A percentile compares a stretch with the other conserved stretches of the same genome.
Conservation (phyloP, 2,888 invertebrate species). For the Lycia hirtaria region DNA sequence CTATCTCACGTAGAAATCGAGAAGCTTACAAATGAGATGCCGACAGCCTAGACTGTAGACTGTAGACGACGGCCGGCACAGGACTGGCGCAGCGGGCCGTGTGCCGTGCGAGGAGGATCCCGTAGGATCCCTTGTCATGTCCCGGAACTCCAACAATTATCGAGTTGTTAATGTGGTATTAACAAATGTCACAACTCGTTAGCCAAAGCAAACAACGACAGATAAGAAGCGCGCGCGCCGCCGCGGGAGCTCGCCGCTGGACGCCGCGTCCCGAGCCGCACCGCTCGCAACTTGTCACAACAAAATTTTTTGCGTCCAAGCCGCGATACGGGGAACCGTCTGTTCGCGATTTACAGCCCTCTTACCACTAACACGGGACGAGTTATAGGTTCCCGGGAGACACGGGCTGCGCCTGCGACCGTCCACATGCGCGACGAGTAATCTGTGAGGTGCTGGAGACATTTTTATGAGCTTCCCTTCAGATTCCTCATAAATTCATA, state of each 20-base stretch:
- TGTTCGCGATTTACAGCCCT: conserved; percentile 54
- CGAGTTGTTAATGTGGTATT: conserved; percentile 16
- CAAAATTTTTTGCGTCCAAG: conserved; percentile 47
- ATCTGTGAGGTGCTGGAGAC: conserved; percentile 9
- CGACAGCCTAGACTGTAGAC: too few relatives aligned
- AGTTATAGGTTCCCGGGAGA: conserved; percentile 68
- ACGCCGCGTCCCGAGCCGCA: conserved; percentile 48
- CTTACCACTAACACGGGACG: conserved; percentile 61
- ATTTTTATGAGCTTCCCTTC: conserved; percentile 9
- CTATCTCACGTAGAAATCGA: too few relatives aligned
- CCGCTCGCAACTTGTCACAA: conserved; percentile 54
- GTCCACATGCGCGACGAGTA: too few relatives aligned
- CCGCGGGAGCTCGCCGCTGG: conserved; percentile 12
- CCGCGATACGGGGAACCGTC: conserved; percentile 54
- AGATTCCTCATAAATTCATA: neutral
- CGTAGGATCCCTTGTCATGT: neutral
- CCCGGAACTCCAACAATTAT: neutral
- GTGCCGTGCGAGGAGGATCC: too few relatives aligned
- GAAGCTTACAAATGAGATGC: too few relatives aligned
- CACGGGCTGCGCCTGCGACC: neutral
- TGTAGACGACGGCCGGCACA: too few relatives aligned
- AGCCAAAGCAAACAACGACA: conserved; percentile 1
- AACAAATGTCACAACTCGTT: conserved; percentile 16
- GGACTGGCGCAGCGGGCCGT: too few relatives aligned
- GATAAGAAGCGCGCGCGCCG: neutral